Conservation (phyloP, 2,113 vertebrate species). For the Ranitomeya imitator region DNA sequence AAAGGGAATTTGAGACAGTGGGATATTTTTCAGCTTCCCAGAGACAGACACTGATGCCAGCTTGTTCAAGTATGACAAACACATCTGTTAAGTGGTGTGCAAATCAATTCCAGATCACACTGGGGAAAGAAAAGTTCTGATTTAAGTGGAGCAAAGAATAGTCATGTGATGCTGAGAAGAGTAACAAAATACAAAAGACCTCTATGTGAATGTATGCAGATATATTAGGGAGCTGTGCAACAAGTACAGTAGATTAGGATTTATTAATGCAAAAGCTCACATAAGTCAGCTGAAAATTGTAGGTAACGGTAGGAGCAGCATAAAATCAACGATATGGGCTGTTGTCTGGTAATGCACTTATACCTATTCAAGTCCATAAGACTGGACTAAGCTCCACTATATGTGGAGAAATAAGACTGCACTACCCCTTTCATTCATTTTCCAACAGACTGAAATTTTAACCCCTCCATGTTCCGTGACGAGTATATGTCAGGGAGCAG, state of each 20-base stretch:
- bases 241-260: background rate
- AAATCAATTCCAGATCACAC: slow-evolving; percentile 23
- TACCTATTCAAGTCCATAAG: background rate
- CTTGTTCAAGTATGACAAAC: slow-evolving; percentile 33
- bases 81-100: slow-evolving; percentile 29
- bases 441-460: background rate
- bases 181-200: slow-evolving; percentile 6
- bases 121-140: slow-evolving; percentile 29
- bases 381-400: too few relatives aligned
- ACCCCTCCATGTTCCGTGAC: too few relatives aligned
- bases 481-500: too few relatives aligned
- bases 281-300: background rate
- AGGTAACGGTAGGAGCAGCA: background rate
- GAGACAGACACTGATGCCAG: background rate
- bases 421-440: background rate
- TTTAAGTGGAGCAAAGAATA: slow-evolving; percentile 13
- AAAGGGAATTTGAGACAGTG: slow-evolving; percentile 10
- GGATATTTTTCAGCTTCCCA: slow-evolving; percentile 6
- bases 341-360: background rate
- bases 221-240: background rate
- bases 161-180: background rate
- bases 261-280: background rate
- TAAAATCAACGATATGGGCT: background rate
- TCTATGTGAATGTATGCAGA: background rate
- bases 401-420: background rate